Percentiles rank a stretch among this genome's conserved stretches.
Conservation (phyloP, 2,113 vertebrate genomes). For the Erythrolamprus reginae region DNA sequence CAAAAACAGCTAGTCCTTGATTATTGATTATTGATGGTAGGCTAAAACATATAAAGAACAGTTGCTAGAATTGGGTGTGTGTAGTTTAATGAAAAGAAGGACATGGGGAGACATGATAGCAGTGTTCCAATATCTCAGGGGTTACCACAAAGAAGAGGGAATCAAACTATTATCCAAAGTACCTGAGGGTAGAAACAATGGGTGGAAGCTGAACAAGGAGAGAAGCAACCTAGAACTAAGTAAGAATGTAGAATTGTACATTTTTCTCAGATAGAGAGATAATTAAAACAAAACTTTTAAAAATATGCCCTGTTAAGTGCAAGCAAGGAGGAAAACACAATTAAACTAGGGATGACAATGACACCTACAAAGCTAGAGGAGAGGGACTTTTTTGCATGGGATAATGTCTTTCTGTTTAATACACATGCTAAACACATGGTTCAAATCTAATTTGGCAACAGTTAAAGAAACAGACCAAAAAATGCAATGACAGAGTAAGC, state of each 20-base stretch:
- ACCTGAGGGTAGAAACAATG: no score
- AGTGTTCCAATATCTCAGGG: no score
- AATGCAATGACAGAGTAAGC: not conserved
- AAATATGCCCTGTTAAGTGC: not conserved
- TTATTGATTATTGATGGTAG: no score
- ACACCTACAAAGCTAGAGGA: not conserved
- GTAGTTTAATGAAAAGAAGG: no score
- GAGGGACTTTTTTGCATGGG: not conserved
- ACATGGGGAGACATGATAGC: no score
- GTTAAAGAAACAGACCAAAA: not conserved
- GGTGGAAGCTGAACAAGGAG: no score
- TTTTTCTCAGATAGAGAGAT: not conserved
- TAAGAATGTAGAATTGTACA: not conserved
- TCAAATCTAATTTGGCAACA: slow-evolving; percentile 2
- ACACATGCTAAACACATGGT: not conserved
- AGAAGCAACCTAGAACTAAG: no score
- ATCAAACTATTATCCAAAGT: no score
- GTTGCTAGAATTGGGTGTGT: no score
- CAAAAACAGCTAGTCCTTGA: not conserved
- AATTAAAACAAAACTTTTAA: not conserved
- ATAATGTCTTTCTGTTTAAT: not conserved
- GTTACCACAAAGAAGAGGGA: no score
- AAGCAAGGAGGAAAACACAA: not conserved
- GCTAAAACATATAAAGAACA: no score
- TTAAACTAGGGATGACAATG: not conserved